A percentile compares a stretch with the other conserved stretches of the same genome.
Conservation (phyloP, 2,113 vertebrate species). For the Seriola rivoliana region DNA sequence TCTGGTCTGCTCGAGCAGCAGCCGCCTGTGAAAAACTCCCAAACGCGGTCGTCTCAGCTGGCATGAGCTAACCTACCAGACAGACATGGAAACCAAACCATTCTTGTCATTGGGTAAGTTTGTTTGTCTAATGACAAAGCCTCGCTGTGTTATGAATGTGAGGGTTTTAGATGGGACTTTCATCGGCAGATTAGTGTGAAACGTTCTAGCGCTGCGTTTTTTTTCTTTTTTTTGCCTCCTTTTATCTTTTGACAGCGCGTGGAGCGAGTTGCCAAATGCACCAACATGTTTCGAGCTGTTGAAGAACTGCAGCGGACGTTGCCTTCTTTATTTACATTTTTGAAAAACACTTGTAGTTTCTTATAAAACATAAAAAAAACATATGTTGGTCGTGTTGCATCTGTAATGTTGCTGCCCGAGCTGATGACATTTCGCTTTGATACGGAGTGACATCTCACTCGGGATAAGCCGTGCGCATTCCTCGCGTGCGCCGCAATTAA, state of each 20-base stretch:
- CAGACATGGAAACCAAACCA: constrained; percentile 88
- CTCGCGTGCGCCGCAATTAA: constrained; percentile 53
- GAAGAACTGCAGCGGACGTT: not conserved
- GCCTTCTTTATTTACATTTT: not conserved
- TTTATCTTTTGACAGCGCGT: constrained; percentile 68
- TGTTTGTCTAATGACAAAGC: constrained; percentile 45
- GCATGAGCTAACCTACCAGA: constrained; percentile 85
- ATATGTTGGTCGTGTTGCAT: not conserved
- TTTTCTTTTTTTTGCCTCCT: not conserved
- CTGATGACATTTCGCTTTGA: constrained; percentile 60
- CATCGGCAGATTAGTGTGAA: not conserved
- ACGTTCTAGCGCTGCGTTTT: constrained; percentile 10
- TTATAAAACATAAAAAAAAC: not conserved
- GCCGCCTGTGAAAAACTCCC: constrained; percentile 67
- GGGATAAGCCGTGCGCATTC: constrained; percentile 14
- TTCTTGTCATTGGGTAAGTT: constrained; percentile 89
- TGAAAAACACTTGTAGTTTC: not conserved
- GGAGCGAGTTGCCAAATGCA: constrained; percentile 51
- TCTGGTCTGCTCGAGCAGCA: constrained; percentile 57
- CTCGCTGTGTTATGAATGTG: not conserved
- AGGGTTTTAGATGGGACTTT: constrained; percentile 3
- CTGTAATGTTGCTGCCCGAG: constrained; percentile 6
- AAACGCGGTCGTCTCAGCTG: constrained; percentile 81
- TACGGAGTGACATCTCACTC: constrained; percentile 55
- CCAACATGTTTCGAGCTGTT: constrained; percentile 30